These are phyloP conservation scores for Bradypodion ventrale DNA, from an alignment of 2,797 vertebrate genomes.

Conservation along the genomic window DNA sequence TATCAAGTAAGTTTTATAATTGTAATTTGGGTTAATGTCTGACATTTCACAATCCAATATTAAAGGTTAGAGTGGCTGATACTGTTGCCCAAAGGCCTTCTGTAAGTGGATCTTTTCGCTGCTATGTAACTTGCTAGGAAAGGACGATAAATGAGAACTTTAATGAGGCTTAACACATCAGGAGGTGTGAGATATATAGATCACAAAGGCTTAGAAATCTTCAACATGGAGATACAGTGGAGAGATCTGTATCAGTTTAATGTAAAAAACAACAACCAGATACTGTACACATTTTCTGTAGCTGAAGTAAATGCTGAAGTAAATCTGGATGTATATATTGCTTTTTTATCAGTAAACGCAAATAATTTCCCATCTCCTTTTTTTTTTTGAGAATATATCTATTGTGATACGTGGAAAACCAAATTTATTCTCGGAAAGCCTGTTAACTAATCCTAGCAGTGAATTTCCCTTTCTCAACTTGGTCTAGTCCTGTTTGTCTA, in stretches of 20 bases:
- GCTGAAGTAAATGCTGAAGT: no score
- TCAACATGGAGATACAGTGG: background rate
- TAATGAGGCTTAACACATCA: background rate
- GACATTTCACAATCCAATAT: no score
- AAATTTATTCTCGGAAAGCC: background rate
- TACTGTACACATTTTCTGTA: no score
- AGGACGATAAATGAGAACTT: background rate
- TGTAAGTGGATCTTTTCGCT: background rate
- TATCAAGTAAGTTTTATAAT: background rate
- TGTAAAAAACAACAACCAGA: no score
- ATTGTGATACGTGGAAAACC: background rate
- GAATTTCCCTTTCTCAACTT: background rate
- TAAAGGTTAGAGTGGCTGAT: no score
- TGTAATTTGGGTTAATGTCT: no score
- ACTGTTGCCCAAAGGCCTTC: background rate
- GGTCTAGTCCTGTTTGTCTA: background rate
- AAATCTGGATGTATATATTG: background rate
- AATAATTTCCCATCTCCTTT: no score
- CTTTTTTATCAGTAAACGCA: no score
- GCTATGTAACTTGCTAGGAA: background rate
- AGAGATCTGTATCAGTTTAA: background rate
- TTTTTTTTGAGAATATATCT: no score
- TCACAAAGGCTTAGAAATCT: background rate
- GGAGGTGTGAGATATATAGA: background rate
- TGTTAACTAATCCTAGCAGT: background rate